Percentiles rank a stretch among this genome's conserved stretches.
Evolutionary conservation across 1,140 invertebrate species (phyloP).

Genomic region (Drosophila rhopaloa): DNA sequence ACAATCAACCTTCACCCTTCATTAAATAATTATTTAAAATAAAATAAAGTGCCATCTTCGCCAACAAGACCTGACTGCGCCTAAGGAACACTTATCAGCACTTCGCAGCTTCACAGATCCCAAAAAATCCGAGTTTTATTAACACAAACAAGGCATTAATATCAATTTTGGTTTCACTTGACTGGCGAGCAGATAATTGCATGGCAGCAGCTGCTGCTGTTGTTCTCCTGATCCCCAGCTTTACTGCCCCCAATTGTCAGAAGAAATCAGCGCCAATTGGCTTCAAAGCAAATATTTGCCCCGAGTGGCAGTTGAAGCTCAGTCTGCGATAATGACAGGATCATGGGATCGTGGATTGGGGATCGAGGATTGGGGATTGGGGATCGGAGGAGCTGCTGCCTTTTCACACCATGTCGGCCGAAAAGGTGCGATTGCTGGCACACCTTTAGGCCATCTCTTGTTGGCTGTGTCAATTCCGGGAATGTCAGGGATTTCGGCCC

Average conservation of each 20-base stretch:
- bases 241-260: conserved; percentile 52
- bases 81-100: conserved; percentile 7
- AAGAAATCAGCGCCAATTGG: conserved; percentile 80
- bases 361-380: conserved; percentile 8
- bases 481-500: conserved; percentile 36
- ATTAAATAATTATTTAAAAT: conserved; percentile 38
- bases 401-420: conserved; percentile 67
- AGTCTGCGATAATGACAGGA: conserved; percentile 71
- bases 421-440: conserved; percentile 70
- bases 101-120: neutral
- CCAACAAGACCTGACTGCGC: conserved; percentile 6
- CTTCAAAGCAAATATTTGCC: conserved; percentile 83
- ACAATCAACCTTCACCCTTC: neutral
- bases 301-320: conserved; percentile 64
- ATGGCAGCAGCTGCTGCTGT: conserved; percentile 58
- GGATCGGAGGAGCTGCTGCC: conserved; percentile 30
- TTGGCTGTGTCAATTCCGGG: conserved; percentile 73
- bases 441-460: conserved; percentile 55
- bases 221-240: conserved; percentile 6
- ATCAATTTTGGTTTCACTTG: conserved; percentile 69
- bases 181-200: conserved; percentile 57
- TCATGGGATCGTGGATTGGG: conserved; percentile 11
- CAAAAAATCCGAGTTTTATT: conserved; percentile 59
- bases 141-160: conserved; percentile 80
- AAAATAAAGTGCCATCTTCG: conserved; percentile 14